Percentiles rank a stretch among this genome's conserved stretches.
These are phyloP conservation scores for Miltochrista miniata DNA, from an alignment of 2,888 invertebrate genomes.

Conservation along the genomic window DNA sequence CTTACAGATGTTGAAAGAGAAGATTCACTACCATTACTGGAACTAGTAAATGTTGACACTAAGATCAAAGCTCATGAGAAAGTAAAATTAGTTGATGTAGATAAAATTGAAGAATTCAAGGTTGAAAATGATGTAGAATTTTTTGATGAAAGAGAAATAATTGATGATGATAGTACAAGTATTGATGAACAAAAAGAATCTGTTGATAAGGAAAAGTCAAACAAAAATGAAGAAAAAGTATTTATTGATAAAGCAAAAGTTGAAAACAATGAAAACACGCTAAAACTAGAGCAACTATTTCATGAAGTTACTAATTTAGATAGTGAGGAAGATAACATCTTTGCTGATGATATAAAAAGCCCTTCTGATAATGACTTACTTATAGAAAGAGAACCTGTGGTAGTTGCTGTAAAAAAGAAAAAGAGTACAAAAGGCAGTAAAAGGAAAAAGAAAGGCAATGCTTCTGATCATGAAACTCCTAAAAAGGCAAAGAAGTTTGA, in stretches of 20 bases:
- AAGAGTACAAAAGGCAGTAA: conserved; percentile 20
- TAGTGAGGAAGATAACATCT: conserved; percentile 32
- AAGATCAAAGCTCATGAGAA: conserved; percentile 4
- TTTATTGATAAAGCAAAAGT: not conserved
- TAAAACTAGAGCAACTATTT: conserved; percentile 17
- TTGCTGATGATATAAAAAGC: conserved; percentile 4
- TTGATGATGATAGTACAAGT: conserved; percentile 11
- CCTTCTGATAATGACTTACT: conserved; percentile 13
- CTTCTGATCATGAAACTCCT: conserved; percentile 13
- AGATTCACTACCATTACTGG: not conserved
- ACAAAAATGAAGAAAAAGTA: not conserved
- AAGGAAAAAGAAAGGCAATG: conserved; percentile 32
- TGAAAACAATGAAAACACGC: not conserved
- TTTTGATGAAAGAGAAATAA: conserved; percentile 3
- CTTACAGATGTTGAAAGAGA: conserved; percentile 7
- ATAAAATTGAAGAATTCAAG: conserved; percentile 16
- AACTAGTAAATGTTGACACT: conserved; percentile 11
- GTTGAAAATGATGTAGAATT: conserved; percentile 13
- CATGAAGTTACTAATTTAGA: conserved; percentile 20
- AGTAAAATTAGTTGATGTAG: conserved; percentile 7
- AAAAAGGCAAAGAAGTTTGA: conserved; percentile 37
- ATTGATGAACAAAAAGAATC: not conserved
- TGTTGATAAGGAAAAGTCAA: not conserved
- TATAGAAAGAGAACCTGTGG: conserved; percentile 10
- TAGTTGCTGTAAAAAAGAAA: conserved; percentile 12